A percentile compares a stretch with the other conserved stretches of the same genome.
phyloP scores from a whole-genome alignment of 2,113 vertebrate genomes.

The Plecotus auritus region DNA sequence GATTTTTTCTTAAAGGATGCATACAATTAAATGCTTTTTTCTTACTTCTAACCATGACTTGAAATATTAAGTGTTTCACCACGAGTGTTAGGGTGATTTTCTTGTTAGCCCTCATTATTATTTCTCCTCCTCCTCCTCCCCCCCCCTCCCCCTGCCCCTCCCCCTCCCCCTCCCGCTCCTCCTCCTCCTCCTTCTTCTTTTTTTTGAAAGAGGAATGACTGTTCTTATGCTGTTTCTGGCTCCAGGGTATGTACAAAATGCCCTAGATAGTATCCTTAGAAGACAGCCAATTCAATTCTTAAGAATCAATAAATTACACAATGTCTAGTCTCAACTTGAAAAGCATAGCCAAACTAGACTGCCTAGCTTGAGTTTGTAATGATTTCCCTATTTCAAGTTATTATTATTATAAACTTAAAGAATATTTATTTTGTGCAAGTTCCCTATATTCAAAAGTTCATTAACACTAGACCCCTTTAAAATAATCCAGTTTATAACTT shows the following conservation, averaged over 20 bases:
- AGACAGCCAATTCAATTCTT: background rate
- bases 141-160: too few species aligned
- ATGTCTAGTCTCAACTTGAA: background rate
- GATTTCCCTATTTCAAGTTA: background rate
- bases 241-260: background rate
- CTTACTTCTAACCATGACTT: background rate
- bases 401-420: background rate
- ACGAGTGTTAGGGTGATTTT: background rate
- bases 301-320: background rate
- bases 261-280: background rate
- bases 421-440: background rate
- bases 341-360: background rate
- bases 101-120: background rate
- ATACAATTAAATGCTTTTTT: background rate
- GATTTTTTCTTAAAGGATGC: background rate
- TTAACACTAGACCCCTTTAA: background rate
- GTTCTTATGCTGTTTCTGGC: background rate
- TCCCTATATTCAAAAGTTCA: background rate
- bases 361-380: background rate
- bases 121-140: too few species aligned
- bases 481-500: background rate
- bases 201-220: background rate
- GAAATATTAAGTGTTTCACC: background rate
- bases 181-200: background rate
- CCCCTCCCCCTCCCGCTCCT: too few species aligned